Evolutionary conservation across 2,888 invertebrate species (phyloP), one percentile per base, ranked within the genome.

Genomic region (Scaptomyza caliginosa): DNA sequence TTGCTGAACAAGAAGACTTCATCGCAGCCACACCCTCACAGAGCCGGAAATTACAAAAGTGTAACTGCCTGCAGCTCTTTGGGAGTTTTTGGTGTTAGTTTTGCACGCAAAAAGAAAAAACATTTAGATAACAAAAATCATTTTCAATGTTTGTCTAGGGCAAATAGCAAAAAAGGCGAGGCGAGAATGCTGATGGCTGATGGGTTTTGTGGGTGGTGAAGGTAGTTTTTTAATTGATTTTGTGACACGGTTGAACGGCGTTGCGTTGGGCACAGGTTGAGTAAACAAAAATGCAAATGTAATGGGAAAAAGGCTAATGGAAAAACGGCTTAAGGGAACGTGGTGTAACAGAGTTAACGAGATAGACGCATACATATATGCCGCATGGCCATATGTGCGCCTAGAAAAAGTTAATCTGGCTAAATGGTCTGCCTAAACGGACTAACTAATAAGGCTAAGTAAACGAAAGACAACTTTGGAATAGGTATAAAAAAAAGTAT

Each of bases 191-290:
- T 26, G 23, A 3, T 11, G 16, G 13, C 4, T 5, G 6, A 5
- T 23, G 8, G 13, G 4, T 2, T 6, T n/a, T 21, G 45, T 23
- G 2, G 32, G 30, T 11, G 19, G 7, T 19, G 24, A 8, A 30
- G 59, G 63, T 66, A 36, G 56, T 49, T 72, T 80, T 78, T 69
- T 69, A 78, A 81, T 78, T 78, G 72, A 81, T 78, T 81, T 78
- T 77, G 60, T 49, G 59, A 57, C 67, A 79, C 56, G 63, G 52
- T 54, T 51, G 67, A 72, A 57, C 38, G 46, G 52, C 55, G 26
- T 43, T 56, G 74, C 58, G 55, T 54, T 19, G 46, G 28, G 43
- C 62, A 39, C 54, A 38, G 54, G 40, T 46, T 59, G 48, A 43
- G 46, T 45, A 58, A 67, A 62, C 57, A 71, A 45, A 43, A 64